Evolutionary conservation across 2,888 invertebrate species (phyloP).

Genomic region (Trissolcus brochymenae): DNA sequence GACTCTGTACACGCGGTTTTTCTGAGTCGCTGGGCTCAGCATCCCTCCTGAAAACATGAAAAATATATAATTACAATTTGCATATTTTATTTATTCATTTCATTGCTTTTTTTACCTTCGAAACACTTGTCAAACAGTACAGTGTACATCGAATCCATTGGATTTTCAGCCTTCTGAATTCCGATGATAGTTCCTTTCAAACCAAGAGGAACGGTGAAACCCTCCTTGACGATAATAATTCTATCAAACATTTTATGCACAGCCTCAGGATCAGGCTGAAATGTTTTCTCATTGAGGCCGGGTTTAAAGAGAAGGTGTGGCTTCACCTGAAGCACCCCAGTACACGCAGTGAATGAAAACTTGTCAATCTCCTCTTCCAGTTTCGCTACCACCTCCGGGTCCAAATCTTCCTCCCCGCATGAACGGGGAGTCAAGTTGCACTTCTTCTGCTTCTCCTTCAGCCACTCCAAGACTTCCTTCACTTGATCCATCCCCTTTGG

Average conservation of each 20-base stretch:
- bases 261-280: constrained; percentile 83
- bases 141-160: constrained; percentile 82
- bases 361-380: constrained; percentile 78
- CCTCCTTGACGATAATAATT: constrained; percentile 86
- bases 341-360: constrained; percentile 57
- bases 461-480: constrained; percentile 80
- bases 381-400: constrained; percentile 80
- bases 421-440: constrained; percentile 78
- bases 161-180: constrained; percentile 78
- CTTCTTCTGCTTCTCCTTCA: constrained; percentile 83
- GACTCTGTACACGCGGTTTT: constrained; percentile 78
- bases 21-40: constrained; percentile 76
- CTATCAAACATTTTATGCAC: constrained; percentile 87
- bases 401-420: constrained; percentile 85
- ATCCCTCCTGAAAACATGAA: constrained; percentile 78
- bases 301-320: constrained; percentile 85
- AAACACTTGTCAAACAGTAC: constrained; percentile 89
- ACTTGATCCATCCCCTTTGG: constrained; percentile 79
- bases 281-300: constrained; percentile 78
- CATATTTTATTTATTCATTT: too few species aligned
- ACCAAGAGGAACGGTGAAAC: constrained; percentile 88
- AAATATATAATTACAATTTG: not conserved
- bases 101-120: too few species aligned
- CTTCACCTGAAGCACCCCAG: constrained; percentile 83
- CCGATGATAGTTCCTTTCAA: constrained; percentile 91